Evolutionary conservation across 2,797 vertebrate genomes (phyloP).

Genomic region (Tachyglossus aculeatus): DNA sequence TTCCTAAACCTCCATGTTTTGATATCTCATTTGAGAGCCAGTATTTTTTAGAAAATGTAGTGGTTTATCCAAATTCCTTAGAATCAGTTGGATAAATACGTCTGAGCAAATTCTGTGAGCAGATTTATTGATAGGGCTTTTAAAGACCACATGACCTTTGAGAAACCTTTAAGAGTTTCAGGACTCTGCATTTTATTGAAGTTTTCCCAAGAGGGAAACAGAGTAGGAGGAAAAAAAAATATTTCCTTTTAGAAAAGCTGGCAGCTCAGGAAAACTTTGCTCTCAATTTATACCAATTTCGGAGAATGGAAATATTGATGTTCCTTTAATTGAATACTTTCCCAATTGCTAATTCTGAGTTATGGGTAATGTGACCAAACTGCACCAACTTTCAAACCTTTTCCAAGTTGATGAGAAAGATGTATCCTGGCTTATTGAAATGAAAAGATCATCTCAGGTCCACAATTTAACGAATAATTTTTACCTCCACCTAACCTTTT

Average conservation of each 20-base stretch:
- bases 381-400: neutral
- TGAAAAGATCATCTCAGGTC: neutral
- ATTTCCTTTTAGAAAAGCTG: constrained; percentile 23
- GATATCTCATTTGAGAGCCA: constrained; percentile 61
- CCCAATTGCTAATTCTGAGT: neutral
- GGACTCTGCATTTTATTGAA: constrained; percentile 58
- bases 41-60: constrained; percentile 65
- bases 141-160: constrained; percentile 44
- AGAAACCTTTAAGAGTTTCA: constrained; percentile 56
- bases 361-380: neutral
- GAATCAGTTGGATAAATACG: constrained; percentile 62
- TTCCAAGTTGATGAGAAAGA: neutral
- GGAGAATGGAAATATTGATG: neutral
- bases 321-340: neutral
- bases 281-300: constrained; percentile 15
- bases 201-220: constrained; percentile 37
- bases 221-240: constrained; percentile 29
- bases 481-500: too few species aligned
- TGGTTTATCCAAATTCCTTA: constrained; percentile 64
- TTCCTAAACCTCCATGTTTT: constrained; percentile 67
- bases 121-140: constrained; percentile 66
- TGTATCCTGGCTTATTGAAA: neutral
- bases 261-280: constrained; percentile 33
- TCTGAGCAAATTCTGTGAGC: constrained; percentile 44
- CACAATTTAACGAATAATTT: neutral